Base-by-base conservation (phyloP, 2,113 vertebrate species). In the Clarias batrachus region DNA sequence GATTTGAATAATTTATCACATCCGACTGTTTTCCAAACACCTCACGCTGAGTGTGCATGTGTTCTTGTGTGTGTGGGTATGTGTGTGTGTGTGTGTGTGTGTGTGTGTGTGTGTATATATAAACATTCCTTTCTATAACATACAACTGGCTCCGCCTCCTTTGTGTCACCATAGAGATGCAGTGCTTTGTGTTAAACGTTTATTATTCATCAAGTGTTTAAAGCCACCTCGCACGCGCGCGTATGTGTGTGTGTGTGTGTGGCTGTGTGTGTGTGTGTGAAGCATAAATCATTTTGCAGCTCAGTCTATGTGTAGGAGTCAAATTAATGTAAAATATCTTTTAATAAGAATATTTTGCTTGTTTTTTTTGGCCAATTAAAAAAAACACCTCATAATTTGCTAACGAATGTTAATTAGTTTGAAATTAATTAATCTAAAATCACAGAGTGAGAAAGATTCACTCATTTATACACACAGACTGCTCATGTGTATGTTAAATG, bases 401-500 rank as follows among this genome's bases (percentile, higher is more conserved):
- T 62, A 71, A 85, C 57, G 65, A 9, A 63, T 85, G 77, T 25
- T 66, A 63, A 81, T 81, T 71, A 81, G 66, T 48, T 79, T 11
- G 60, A 81, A 85, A 89, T 84, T 65, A 73, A 86, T 86, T 73
- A 84, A 82, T 68, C 65, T 73, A 57, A 84, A 83, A 87, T 77
- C 59, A 79, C 21, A 16, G 30, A 81, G 57, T 81, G 82, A 84
- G 65, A 62, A 81, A 81, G 48, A 48, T 48, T 48, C 88, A 88
- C 86, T 83, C 17, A 79, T 86, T 90, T 25, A 91, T 14, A 92
- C 33, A 21, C 33, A 71, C 17, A 8, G 68, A 71, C 7, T 91
- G 89, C 93, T 94, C 78, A 87, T 88, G 88, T 83, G 79, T 88
- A 33, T 71, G 79, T 41, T 86, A 88, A 27, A 13, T 89, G 60